Evolutionary conservation across 2,888 invertebrate species (phyloP), one percentile per base, ranked within the genome.

Genomic region (Kryphioiulus occultus): DNA sequence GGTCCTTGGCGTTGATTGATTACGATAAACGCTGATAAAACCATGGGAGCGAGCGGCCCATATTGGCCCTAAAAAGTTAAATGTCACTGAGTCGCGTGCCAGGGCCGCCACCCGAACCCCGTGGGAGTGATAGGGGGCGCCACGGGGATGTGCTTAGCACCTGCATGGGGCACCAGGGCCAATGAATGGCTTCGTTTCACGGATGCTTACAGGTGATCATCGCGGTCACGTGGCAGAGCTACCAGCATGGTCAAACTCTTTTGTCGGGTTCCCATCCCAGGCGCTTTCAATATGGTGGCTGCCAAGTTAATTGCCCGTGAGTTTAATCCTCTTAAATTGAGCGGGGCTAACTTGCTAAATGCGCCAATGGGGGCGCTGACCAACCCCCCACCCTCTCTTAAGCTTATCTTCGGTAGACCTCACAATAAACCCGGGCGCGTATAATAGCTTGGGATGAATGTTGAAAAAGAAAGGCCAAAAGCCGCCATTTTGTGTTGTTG

Each of bases 251-350:
- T 10, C 30, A 78, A 78, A 78, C 30, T 78, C 78, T 78, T 78
- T 78, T 78, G 78, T 78, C 15, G 78, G 22, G 22, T 68, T 68
- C 59, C 59, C 59, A 68, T 68, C 59, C 22, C 5, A n/a, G 59
- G 3, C 78, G 78, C 78, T 78, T 78, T 26, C 78, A 78, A 78
- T 78, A 78, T 78, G 78, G 78, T 78, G 78, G 78, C 78, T 22
- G 30, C 30, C 30, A 78, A 78, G 78, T 78, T 78, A 78, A 78
- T 78, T 78, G 78, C 30, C 78, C 78, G 78, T 78, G 78, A 30
- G 78, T 30, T 78, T 78, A 78, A 78, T 78, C 78, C 78, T 30
- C 78, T 78, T 78, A 78, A 78, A 78, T 78, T 78, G 78, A 78
- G 30, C 30, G 78, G 78, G 78, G 78, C 78, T 30, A 78, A 78